Base-by-base conservation (phyloP, 1,140 invertebrate species). In the Glomeris maerens region DNA sequence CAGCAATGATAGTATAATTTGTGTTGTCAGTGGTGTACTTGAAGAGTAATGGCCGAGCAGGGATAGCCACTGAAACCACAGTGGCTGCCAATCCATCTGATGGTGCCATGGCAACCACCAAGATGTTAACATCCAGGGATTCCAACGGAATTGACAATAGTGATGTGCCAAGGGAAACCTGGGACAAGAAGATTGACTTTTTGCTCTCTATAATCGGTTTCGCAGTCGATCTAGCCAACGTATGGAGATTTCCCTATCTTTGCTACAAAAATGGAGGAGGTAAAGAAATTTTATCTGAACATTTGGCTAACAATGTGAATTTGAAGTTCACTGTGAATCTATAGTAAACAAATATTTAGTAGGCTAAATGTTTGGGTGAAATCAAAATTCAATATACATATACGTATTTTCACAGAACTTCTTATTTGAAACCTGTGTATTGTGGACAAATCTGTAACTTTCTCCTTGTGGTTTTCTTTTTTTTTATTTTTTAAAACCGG, bases 161-260 rank as follows among this genome's bases (percentile, higher is more conserved):
- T 42, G 5, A 42, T 4, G 5, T 42, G 5, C 40, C 10, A 17
- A 36, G 62, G 2, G 60, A 62, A 46, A 60, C 57, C 4, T 64
- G 62, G 62, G 67, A 66, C 31, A 66, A 66, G 46, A 71, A 71
- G 52, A 62, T 66, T 20, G 69, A 72, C 47, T 72, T 70, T 53
- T 55, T 72, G 1, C 56, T 72, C 17, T 68, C 69, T 13, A 67
- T 71, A 13, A 66, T 71, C 31, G 69, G 69, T 3, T 72, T 72
- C 54, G 69, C 69, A 14, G 69, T 72, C 3, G 69, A 72, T 55
- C 59, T 72, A 4, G 66, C 62, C 28, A 68, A 68, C 53, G 64
- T 68, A n/a, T 68, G 66, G 66, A 45, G 66, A 23, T 68, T 68
- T 54, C 59, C 58, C 3, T 59, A 57, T 52, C 52, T 60, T 13